These are phyloP conservation scores for Drosophila bocqueti DNA, from an alignment of 1,140 invertebrate species.

Conservation along the genomic window DNA sequence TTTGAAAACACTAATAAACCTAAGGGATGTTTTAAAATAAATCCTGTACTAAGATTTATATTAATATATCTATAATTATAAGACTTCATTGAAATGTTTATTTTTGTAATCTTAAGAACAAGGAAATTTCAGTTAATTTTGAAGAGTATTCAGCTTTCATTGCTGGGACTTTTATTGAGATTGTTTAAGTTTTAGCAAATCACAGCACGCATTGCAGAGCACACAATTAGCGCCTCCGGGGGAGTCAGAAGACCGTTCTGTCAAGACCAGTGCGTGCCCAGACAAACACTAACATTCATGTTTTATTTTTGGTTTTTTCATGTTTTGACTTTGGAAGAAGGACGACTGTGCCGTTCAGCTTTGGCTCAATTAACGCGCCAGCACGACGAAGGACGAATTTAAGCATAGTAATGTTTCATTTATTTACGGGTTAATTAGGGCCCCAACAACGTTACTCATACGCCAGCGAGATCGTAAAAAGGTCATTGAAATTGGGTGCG, in stretches of 20 bases:
- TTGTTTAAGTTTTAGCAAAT: slow-evolving; percentile 20
- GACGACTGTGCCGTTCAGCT: not conserved
- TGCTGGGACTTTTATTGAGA: fast-evolving
- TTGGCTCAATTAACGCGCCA: slow-evolving; percentile 4
- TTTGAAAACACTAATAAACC: not conserved
- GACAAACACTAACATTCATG: slow-evolving; percentile 1
- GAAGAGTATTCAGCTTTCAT: not conserved
- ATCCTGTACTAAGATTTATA: not conserved
- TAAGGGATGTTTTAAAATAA: not conserved
- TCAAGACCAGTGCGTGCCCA: slow-evolving; percentile 9
- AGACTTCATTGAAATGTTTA: not conserved
- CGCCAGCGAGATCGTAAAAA: slow-evolving; percentile 52
- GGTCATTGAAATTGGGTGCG: slow-evolving; percentile 62
- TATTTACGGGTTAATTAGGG: slow-evolving; percentile 62
- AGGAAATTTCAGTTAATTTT: not conserved
- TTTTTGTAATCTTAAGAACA: too few relatives aligned
- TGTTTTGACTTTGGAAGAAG: slow-evolving; percentile 16
- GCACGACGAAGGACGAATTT: not conserved
- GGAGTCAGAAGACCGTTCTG: slow-evolving; percentile 2
- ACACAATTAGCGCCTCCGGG: slow-evolving; percentile 25
- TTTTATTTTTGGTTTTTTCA: not conserved
- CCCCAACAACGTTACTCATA: slow-evolving; percentile 54
- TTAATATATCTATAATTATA: not conserved
- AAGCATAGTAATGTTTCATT: slow-evolving; percentile 35
- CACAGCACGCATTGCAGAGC: slow-evolving; percentile 20